These are phyloP conservation scores for Pempheris klunzingeri DNA, from an alignment of 2,797 vertebrate species.

Conservation along the genomic window DNA sequence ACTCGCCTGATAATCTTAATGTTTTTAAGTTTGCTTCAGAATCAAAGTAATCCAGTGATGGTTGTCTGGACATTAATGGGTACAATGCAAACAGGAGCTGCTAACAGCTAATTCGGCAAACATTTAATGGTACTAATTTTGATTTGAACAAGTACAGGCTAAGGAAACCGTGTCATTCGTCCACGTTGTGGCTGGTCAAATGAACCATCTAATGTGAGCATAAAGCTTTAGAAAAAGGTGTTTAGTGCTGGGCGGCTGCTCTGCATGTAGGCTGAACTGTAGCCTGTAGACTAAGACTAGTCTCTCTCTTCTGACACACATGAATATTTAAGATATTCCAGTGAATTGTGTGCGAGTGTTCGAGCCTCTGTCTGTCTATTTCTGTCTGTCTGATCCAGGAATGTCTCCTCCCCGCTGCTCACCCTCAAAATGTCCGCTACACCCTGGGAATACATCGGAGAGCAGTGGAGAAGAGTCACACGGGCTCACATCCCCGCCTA, in stretches of 20 bases:
- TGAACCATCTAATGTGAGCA: too few relatives aligned
- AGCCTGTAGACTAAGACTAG: neutral
- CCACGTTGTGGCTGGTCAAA: too few relatives aligned
- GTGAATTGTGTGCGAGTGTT: constrained; percentile 7
- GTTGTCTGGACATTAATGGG: neutral
- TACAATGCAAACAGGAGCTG: neutral
- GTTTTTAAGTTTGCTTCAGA: neutral
- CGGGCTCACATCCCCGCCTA: constrained; percentile 15
- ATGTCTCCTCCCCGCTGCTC: constrained; percentile 47
- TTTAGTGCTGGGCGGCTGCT: neutral
- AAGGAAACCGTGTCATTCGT: too few relatives aligned
- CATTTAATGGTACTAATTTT: neutral
- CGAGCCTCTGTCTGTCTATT: constrained; percentile 14
- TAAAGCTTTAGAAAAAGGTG: neutral
- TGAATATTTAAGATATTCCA: neutral
- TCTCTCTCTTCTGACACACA: neutral
- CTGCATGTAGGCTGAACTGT: neutral
- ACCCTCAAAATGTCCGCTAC: constrained; percentile 66
- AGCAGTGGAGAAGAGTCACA: neutral
- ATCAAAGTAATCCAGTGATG: neutral
- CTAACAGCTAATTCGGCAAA: neutral
- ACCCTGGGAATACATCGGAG: constrained; percentile 3
- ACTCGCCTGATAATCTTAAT: neutral
- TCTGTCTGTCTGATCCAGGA: constrained; percentile 16
- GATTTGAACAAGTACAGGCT: too few relatives aligned